Evolutionary conservation across 2,113 vertebrate genomes (phyloP).

Genomic region (Megalops atlanticus): DNA sequence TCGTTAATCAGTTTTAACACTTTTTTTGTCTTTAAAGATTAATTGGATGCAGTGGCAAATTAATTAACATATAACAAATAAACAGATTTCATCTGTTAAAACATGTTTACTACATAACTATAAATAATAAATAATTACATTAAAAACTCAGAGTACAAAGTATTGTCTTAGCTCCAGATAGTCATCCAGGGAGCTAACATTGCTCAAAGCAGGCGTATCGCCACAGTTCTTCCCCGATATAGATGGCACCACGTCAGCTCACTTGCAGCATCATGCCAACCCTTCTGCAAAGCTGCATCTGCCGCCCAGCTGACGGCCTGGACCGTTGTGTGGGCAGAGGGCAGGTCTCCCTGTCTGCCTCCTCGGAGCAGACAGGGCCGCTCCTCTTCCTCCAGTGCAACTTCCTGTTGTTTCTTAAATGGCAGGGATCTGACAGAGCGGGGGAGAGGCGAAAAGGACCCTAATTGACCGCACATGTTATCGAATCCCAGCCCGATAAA

Average conservation of each 20-base stretch:
- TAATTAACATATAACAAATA: background rate
- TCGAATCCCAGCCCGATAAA: background rate
- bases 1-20: background rate
- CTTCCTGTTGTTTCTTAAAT: background rate
- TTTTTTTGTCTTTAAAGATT: background rate
- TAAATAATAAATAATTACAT: too few species aligned
- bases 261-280: background rate
- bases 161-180: too few species aligned
- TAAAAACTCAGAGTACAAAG: too few species aligned
- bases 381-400: too few species aligned
- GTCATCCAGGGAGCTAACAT: too few species aligned
- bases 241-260: background rate
- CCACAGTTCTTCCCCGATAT: too few species aligned
- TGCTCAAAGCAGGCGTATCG: too few species aligned
- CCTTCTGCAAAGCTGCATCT: background rate
- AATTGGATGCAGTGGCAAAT: constrained; percentile 5
- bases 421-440: constrained; percentile 36
- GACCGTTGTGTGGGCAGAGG: too few species aligned
- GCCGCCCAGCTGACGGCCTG: too few species aligned
- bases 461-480: constrained; percentile 1
- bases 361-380: too few species aligned
- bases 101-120: background rate
- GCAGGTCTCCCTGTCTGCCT: background rate
- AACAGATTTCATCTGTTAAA: background rate
- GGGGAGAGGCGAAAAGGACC: background rate